These are phyloP conservation scores for Nixonia krombeini DNA, from an alignment of 1,140 invertebrate species.

Conservation along the genomic window DNA sequence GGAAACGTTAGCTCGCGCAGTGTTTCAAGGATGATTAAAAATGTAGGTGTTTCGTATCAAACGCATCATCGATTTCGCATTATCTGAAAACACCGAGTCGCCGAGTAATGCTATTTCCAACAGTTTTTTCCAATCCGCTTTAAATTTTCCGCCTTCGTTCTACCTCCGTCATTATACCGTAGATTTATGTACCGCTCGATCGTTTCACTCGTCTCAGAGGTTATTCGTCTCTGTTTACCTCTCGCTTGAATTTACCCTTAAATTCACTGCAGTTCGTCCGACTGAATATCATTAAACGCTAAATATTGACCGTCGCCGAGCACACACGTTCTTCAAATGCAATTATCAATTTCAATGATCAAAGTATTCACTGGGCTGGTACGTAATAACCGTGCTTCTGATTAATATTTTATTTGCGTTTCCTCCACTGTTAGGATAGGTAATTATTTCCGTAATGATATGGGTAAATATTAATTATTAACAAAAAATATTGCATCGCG, in stretches of 20 bases:
- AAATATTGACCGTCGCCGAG: no score
- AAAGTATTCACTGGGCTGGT: no score
- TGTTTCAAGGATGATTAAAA: no score
- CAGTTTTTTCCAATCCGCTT: constrained; percentile 5
- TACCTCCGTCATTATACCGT: constrained; percentile 4
- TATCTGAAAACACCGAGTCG: neutral
- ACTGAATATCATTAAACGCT: no score
- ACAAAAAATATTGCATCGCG: no score
- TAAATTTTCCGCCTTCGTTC: constrained; percentile 2
- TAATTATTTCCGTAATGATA: no score
- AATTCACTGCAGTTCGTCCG: neutral
- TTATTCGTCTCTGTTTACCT: constrained; percentile 22
- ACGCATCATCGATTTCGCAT: neutral
- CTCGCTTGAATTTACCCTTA: constrained; percentile 9
- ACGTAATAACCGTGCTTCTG: no score
- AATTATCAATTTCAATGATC: no score
- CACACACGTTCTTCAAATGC: no score
- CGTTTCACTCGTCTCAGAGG: constrained; percentile 7
- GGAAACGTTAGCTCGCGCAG: neutral
- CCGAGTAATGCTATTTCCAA: neutral
- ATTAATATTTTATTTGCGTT: no score
- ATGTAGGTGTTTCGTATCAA: neutral
- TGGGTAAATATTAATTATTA: no score
- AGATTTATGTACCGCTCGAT: constrained; percentile 10
- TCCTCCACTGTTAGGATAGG: no score